Base-by-base conservation (phyloP, 2,888 invertebrate genomes). In the Drosophila macrospina region DNA sequence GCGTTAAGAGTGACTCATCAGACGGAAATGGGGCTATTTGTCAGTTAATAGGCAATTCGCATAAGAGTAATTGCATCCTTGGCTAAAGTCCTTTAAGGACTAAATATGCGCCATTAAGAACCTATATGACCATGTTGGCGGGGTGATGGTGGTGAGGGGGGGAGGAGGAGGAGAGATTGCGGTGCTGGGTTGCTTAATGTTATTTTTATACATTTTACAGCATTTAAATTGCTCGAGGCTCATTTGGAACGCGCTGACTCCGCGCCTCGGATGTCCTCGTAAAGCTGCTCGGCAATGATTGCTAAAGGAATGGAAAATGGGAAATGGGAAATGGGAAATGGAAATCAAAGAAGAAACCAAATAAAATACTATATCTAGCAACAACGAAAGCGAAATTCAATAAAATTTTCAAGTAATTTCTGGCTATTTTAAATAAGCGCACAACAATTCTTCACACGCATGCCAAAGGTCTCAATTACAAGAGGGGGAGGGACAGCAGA, bases 1-100 rank as follows among this genome's bases (percentile, higher is more conserved):
- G 81, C 79, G 64, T 79, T 80, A 82, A 85, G 81, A 81, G 65
- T 85, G 72, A 85, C 79, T 85, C 86, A 87, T 81, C 79, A 61
- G 65, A 5, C 26, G 8, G 57, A 69, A 76, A 71, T 71, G 68
- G 64, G 55, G 61, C 64, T 54, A 68, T 76, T 76, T 77, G 72
- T 64, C 80, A 68, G 72, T 80, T 83, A 83, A 88, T 88, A 67
- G 86, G 69, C 88, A 80, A 83, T 86, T 88, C 67, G 78, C 61
- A 80, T 78, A 70, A 64, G 74, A 81, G 74, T 88, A 83, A 83
- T 83, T 88, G 88, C 81, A 86, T 80, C 52, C 64, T 67, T 70
- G 62, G 51, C 51, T 41, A 32, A 7, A 66, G 55, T 55, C 36
- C 69, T 65, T 70, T 56, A 50, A 74, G 78, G 68, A 69, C 79